These are phyloP conservation scores for Trichonephila inaurata DNA, from an alignment of 1,140 invertebrate species.

Conservation along the genomic window DNA sequence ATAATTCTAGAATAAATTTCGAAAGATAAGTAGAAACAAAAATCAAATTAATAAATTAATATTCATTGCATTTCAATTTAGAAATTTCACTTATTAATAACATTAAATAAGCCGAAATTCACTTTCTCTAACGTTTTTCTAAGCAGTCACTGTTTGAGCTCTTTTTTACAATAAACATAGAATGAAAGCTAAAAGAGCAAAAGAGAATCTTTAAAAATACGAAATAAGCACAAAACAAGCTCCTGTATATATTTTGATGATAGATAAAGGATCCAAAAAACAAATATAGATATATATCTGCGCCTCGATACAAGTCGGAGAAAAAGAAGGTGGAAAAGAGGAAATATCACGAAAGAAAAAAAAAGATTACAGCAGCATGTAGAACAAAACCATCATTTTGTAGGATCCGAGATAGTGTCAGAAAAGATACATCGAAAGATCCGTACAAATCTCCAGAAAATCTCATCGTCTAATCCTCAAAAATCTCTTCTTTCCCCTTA, in stretches of 20 bases:
- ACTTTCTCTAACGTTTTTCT: not conserved
- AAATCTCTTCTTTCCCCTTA: constrained; percentile 26
- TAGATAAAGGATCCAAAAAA: constrained; percentile 42
- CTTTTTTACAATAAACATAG: constrained; percentile 7
- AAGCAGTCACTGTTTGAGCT: not conserved
- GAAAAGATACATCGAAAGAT: constrained; percentile 27
- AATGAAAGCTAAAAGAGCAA: not conserved
- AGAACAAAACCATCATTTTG: constrained; percentile 57
- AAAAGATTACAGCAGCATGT: constrained; percentile 22
- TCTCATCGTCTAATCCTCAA: constrained; percentile 39
- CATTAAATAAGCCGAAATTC: not conserved
- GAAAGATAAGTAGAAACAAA: no score
- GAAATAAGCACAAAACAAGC: constrained; percentile 26
- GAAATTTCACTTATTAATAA: not conserved
- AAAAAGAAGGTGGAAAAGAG: not conserved
- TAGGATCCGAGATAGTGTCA: constrained; percentile 31
- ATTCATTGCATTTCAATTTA: not conserved
- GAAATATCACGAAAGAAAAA: not conserved
- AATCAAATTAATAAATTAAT: no score
- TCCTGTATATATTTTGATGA: not conserved
- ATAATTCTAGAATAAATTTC: no score
- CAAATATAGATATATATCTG: constrained; percentile 4
- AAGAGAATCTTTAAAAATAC: not conserved
- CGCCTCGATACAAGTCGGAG: not conserved
- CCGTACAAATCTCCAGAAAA: constrained; percentile 37